Evolutionary conservation across 2,113 vertebrate species (phyloP), one percentile per base, ranked within the genome.

Genomic region (Eonycteris spelaea): DNA sequence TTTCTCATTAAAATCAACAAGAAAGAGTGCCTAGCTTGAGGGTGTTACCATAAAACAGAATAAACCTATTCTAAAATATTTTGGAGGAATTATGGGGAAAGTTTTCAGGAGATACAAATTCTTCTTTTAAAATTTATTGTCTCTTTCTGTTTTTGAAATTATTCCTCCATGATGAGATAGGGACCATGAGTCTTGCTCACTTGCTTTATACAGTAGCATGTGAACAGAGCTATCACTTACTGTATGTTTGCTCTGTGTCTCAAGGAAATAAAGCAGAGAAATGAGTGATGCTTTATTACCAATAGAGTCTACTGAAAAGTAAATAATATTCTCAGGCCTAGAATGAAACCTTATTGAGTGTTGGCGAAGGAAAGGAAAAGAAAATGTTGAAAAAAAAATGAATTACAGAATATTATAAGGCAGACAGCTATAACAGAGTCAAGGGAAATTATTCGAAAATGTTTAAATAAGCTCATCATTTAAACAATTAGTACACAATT

Each of bases 251-350:
- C 94, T 98, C 95, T 83, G 38, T 94, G 85, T 98, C 92, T 97
- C 90, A 95, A 85, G 91, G 88, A 98, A 98, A 98, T 96, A 95
- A 98, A 98, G 90, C 92, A 94, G 57, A 93, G 93, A 97, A 97
- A 97, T 97, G 97, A 98, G 55, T 96, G 98, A 97, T 87, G 91
- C 16, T 98, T 97, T 98, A 96, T 98, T 98, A 97, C 94, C 43
- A 35, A 86, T 65, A 96, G 93, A 89, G 45, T 68, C 94, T 94
- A 55, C 75, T 92, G 79, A 97, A 97, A 98, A 97, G 73, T 92
- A 97, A 98, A 97, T 90, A 97, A 96, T 95, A 97, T 80, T 97
- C 94, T 87, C 80, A 96, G 96, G 65, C 71, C 70, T 92, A 63
- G 59, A 96, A 95, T 95, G 79, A 97, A 98, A 98, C 97, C 95